Base-by-base conservation (phyloP, 2,888 invertebrate genomes). In the Dioctria linearis region DNA sequence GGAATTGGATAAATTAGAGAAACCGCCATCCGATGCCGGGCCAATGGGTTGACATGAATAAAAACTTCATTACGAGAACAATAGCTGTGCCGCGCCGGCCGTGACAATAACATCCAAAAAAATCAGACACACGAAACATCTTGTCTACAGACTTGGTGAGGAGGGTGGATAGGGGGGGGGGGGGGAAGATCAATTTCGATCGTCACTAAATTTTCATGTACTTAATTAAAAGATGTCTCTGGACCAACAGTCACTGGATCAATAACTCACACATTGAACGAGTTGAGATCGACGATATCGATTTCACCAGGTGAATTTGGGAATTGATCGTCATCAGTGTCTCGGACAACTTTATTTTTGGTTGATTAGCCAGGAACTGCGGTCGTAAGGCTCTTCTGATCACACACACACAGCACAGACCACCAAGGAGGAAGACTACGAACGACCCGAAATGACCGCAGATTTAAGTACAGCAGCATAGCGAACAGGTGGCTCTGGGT, bases 301-400 rank as follows among this genome's bases (percentile, higher is more conserved):
- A 54, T 57, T 57, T 40, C 59, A 4, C 57, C 73, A 73, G 57
- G 54, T 57, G 73, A 57, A 54, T 13, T 40, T 13, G 57, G 54
- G 57, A 54, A 40, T 54, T 9, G 57, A 54, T 54, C 73, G 25
- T 25, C 51, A 13, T 40, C 65, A 13, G 57, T 13, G 57, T 57
- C 42, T 37, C 42, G 40, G 61, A 61, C 75, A 43, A 75, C 13
- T 75, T 75, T 75, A 75, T 75, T 61, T 75, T 75, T 59, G 59
- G 59, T 75, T 75, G 75, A 75, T 75, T 75, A 75, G 59, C 75
- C 59, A 59, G 61, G 61, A 75, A 75, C 61, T 61, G 59, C 75
- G 75, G 75, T 43, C 75, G 59, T 75, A 59, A 59, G 75, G 42
- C 42, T 42, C 25, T 25, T 25, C 57, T 42, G 13, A 39, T 40